Evolutionary conservation across 2,797 vertebrate genomes (phyloP).

Genomic region (Channa striata): DNA sequence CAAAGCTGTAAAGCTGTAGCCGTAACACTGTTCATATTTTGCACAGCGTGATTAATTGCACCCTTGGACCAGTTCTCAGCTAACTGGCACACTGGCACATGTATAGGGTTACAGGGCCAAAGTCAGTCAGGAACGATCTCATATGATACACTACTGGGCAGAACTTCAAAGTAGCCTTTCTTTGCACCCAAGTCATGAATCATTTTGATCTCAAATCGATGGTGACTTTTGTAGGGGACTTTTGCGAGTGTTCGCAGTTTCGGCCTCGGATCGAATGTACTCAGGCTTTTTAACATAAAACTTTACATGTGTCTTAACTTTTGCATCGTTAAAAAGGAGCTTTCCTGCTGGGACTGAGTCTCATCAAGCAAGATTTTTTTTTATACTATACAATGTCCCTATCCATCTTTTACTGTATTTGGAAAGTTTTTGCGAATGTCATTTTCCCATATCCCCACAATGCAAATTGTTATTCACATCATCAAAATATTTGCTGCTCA

Average conservation of each 20-base stretch:
- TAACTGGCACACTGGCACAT: conserved; percentile 59
- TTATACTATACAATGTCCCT: no score
- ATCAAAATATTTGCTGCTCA: no score
- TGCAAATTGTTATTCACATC: no score
- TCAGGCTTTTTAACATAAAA: not conserved
- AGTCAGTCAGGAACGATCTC: conserved; percentile 52
- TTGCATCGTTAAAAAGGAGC: no score
- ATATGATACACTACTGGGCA: conserved; percentile 61
- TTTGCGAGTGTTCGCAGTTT: conserved; percentile 33
- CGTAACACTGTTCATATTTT: conserved; percentile 24
- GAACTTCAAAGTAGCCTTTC: conserved; percentile 57
- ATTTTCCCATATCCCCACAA: no score
- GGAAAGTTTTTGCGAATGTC: no score
- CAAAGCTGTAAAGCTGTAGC: conserved; percentile 39
- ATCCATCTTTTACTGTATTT: no score
- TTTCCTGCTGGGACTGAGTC: no score
- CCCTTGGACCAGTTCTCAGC: conserved; percentile 33
- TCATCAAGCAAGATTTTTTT: no score
- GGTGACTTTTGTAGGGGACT: conserved; percentile 31
- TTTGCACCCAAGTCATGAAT: conserved; percentile 55
- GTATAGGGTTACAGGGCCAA: conserved; percentile 59
- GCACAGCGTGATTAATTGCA: conserved; percentile 34
- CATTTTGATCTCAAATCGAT: conserved; percentile 45
- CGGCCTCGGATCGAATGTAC: not conserved
- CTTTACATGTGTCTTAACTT: no score